Base-by-base conservation (phyloP, 92 coral and sea anemone species). In the Pocillopora meandrina region DNA sequence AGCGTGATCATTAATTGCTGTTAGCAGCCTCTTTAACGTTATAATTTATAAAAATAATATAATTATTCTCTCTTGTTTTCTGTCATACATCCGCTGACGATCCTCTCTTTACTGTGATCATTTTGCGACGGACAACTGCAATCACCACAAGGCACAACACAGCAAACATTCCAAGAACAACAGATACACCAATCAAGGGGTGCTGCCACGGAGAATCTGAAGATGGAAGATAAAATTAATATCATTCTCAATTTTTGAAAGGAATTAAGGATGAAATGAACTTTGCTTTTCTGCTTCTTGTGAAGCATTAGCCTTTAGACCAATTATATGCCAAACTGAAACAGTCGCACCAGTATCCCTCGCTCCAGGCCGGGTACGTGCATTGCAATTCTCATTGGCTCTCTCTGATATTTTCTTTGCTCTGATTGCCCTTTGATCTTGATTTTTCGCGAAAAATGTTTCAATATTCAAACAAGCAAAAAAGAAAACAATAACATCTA, bases 151-250 rank as follows among this genome's bases (percentile, higher is more conserved):
- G 33, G 31, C 86, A 83, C 17, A 83, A 49, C 31, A 83, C 20
- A 23, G 73, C 80, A 15, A 83, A 31, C 61, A 83, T 47, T 83
- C 86, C 86, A 7, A 83, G 33, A 34, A 83, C 80, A 2, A 74
- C 18, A 63, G 86, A 83, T 18, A 47, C 80, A 23, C 86, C 80
- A 42, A 64, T 8, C 72, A 64, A 15, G 9, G 72, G 80, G 52
- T 73, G 65, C 31, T 83, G 86, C 17, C 49, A 63, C 1, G 86
- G 72, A 8, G 80, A 83, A 83, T 83, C 86, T 83, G 35, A 56
- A 18, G 36, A n/a, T 33, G 10, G 18, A 83, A 62, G 17, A 17
- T 52, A 64, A 20, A 72, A 15, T 13, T 14, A 58, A 7, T 3
- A 21, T 11, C n/a, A 35, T 10, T 20, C 3, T 15, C 31, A 55